Percentiles rank a stretch among this genome's conserved stretches.
Evolutionary conservation across 2,113 vertebrate species (phyloP).

Genomic region (Diadophis punctatus): DNA sequence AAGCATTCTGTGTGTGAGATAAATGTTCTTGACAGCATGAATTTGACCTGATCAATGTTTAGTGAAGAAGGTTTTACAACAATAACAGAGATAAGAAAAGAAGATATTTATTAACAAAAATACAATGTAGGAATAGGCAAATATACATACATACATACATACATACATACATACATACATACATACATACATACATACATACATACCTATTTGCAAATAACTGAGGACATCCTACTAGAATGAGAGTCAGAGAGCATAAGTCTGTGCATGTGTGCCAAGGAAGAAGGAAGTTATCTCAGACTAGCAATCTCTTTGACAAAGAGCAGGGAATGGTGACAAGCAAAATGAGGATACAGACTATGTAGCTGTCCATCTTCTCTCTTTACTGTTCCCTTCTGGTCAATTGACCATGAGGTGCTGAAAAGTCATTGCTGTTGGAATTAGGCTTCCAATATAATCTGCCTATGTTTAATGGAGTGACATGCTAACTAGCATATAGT

Average conservation of each 20-base stretch:
- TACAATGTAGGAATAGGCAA: background rate
- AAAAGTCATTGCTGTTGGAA: background rate
- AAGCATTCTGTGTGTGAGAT: background rate
- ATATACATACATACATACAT: no score
- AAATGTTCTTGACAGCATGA: background rate
- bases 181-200: no score
- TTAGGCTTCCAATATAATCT: background rate
- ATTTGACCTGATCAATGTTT: background rate
- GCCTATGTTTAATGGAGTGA: background rate
- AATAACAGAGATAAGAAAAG: background rate
- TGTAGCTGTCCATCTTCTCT: background rate
- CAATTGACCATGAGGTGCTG: background rate
- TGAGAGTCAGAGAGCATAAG: background rate
- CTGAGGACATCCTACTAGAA: background rate
- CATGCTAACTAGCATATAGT: background rate
- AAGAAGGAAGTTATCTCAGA: background rate
- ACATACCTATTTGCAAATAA: background rate
- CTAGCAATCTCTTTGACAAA: background rate
- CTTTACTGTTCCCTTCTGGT: background rate
- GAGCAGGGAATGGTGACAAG: background rate
- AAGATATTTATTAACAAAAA: background rate
- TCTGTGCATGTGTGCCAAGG: background rate
- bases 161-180: no score
- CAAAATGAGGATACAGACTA: background rate
- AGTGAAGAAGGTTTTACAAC: background rate